Evolutionary conservation across 2,888 invertebrate species (phyloP).

Genomic region (Nyleta sp.): DNA sequence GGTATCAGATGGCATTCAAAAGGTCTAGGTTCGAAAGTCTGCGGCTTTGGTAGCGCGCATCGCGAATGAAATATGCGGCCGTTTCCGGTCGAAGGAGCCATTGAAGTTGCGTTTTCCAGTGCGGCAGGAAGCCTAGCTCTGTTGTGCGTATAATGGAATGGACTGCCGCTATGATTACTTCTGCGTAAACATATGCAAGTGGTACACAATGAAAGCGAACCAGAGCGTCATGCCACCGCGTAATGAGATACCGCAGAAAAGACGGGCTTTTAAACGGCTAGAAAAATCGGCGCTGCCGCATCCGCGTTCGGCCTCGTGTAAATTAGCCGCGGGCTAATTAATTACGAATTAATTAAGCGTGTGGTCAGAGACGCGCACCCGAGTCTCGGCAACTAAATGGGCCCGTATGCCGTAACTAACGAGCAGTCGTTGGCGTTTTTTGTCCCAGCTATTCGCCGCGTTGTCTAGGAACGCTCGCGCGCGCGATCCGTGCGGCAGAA

Average conservation of each 20-base stretch:
- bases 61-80: conserved; percentile 50
- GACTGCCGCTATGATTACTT: conserved; percentile 47
- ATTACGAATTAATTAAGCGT: conserved; percentile 69
- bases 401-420: conserved; percentile 64
- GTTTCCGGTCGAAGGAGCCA: conserved; percentile 61
- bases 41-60: background rate
- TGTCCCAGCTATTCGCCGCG: too few relatives aligned
- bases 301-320: conserved; percentile 52
- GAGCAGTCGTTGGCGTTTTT: conserved; percentile 49
- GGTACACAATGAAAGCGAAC: conserved; percentile 63
- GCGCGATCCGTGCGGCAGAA: conserved; percentile 57
- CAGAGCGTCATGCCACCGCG: conserved; percentile 53
- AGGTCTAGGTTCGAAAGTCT: conserved; percentile 39
- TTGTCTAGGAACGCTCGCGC: too few relatives aligned
- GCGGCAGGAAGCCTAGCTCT: conserved; percentile 39
- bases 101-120: conserved; percentile 53
- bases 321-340: conserved; percentile 67
- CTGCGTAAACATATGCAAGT: conserved; percentile 54
- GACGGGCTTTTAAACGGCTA: conserved; percentile 35
- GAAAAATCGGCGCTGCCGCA: conserved; percentile 44
- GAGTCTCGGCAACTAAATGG: conserved; percentile 36
- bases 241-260: conserved; percentile 43
- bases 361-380: conserved; percentile 51
- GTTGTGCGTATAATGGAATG: conserved; percentile 47
- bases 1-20: conserved; percentile 20